A percentile compares a stretch with the other conserved stretches of the same genome.
phyloP scores from a whole-genome alignment of 2,113 vertebrate species.

The Cettia cetti region DNA sequence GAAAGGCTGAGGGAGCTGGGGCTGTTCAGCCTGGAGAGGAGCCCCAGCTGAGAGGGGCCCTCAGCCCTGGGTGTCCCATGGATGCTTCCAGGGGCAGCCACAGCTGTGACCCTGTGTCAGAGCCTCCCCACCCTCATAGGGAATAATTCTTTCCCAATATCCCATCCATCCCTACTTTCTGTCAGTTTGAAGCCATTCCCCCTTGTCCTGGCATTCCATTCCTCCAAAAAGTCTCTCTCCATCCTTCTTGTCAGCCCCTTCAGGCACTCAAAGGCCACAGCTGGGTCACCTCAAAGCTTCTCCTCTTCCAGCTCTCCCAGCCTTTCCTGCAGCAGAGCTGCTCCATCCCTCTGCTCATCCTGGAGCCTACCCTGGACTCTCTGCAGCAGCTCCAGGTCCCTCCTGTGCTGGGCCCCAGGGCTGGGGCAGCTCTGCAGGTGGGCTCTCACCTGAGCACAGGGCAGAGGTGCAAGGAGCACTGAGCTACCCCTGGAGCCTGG shows the following conservation, averaged over 20 bases:
- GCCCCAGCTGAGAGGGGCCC: not conserved
- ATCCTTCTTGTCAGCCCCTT: fast-evolving
- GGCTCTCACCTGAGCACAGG: not conserved
- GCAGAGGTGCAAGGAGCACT: not conserved
- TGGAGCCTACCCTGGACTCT: not conserved
- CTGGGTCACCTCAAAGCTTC: fast-evolving
- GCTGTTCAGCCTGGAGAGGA: not conserved
- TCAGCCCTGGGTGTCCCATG: not conserved
- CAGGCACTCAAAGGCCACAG: fast-evolving
- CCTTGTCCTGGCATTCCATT: not conserved
- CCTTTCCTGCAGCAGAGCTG: not conserved
- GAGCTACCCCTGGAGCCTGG: fast-evolving
- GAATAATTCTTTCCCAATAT: not conserved
- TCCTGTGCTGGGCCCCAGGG: not conserved
- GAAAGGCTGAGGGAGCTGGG: not conserved
- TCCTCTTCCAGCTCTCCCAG: not conserved
- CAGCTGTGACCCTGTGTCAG: not conserved
- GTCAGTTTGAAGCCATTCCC: not conserved
- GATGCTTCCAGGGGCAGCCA: too few species aligned
- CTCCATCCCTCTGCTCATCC: not conserved
- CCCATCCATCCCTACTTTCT: not conserved
- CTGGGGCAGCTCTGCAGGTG: not conserved
- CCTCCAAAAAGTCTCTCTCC: not conserved
- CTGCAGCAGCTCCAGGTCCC: not conserved
- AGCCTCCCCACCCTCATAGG: fast-evolving